Conservation (phyloP, 2,113 vertebrate species). For the Nycticorax nycticorax region DNA sequence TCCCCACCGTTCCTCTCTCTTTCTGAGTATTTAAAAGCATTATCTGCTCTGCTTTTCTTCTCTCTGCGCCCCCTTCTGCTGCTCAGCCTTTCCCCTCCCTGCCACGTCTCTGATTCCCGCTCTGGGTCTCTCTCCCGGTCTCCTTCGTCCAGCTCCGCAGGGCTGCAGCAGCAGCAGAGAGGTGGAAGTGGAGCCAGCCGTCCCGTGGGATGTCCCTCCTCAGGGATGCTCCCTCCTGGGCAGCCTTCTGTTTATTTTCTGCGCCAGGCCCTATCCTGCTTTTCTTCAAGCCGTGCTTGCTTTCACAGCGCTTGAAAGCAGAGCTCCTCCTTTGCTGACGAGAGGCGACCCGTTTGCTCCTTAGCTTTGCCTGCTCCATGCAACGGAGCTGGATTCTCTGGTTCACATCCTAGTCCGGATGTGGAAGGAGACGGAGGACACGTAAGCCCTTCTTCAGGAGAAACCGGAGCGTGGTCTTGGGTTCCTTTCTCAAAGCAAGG, state of each 20-base stretch:
- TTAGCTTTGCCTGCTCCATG: background rate
- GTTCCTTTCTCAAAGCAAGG: background rate
- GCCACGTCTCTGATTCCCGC: background rate
- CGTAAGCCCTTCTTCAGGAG: background rate
- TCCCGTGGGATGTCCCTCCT: background rate
- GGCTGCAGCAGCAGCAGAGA: background rate
- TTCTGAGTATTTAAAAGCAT: background rate
- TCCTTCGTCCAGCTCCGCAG: background rate
- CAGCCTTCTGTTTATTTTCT: background rate
- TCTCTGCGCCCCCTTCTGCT: background rate
- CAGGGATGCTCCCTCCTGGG: background rate
- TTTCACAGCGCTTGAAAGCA: background rate
- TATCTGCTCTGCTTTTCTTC: background rate
- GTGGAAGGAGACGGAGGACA: background rate
- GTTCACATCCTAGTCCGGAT: background rate
- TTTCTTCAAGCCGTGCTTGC: background rate
- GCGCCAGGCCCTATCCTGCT: background rate
- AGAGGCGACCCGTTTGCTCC: background rate
- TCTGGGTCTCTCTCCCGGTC: fast-evolving
- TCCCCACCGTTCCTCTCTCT: background rate
- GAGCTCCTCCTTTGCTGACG: background rate
- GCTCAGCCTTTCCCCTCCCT: background rate
- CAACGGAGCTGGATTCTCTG: background rate
- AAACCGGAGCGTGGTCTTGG: background rate
- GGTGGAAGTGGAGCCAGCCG: background rate